Conservation (phyloP, 2,888 invertebrate genomes). For the Xestia rhomboidea region DNA sequence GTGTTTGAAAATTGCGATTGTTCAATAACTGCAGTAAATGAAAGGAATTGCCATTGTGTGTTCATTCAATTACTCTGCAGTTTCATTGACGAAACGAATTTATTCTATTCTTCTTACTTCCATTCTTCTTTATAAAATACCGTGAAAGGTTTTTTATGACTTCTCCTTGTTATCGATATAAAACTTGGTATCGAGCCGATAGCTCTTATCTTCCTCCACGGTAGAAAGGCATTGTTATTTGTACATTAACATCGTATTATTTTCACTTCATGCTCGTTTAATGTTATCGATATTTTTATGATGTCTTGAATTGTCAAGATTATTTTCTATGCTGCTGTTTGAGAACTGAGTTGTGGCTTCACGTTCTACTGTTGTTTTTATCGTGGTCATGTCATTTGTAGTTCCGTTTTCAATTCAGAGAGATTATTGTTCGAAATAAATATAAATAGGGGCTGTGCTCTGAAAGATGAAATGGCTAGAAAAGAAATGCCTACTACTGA, state of each 20-base stretch:
- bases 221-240: constrained; percentile 51
- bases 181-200: constrained; percentile 38
- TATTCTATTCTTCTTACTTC: neutral
- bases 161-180: constrained; percentile 32
- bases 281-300: constrained; percentile 22
- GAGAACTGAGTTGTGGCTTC: neutral
- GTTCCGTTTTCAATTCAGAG: neutral
- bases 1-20: neutral
- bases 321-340: constrained; percentile 2
- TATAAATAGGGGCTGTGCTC: neutral
- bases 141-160: constrained; percentile 27
- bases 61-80: neutral
- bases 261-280: constrained; percentile 32
- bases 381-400: neutral
- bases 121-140: constrained; percentile 11
- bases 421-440: neutral
- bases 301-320: neutral
- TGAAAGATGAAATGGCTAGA: neutral
- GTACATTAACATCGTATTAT: constrained; percentile 51
- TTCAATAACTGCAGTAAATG: neutral
- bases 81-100: neutral
- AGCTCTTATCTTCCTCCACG: constrained; percentile 48
- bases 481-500: neutral
- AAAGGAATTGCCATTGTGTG: too few species aligned
- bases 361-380: neutral